phyloP scores from a whole-genome alignment of 2,888 invertebrate species.

The Andrena hattorfiana region DNA sequence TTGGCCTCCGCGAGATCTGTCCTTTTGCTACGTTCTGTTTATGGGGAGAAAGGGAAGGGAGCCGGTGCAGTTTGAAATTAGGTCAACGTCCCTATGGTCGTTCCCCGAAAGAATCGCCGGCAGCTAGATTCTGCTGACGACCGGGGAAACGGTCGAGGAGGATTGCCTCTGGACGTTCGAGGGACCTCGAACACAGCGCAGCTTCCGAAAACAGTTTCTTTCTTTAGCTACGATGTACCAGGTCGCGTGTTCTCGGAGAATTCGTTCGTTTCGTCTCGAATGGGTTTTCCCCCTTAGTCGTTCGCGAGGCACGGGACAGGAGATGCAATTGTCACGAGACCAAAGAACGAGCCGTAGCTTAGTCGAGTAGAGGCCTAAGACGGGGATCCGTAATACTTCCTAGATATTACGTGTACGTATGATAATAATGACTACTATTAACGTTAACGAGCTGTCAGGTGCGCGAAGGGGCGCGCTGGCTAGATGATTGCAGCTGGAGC shows the following conservation, averaged over 20 bases:
- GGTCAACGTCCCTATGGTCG: background rate
- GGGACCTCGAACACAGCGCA: background rate
- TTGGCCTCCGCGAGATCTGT: background rate
- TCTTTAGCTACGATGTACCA: background rate
- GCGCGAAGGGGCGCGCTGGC: constrained; percentile 28
- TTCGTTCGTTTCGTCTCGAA: background rate
- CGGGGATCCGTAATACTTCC: constrained; percentile 66
- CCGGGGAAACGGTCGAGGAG: background rate
- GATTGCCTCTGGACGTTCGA: background rate
- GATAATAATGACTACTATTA: constrained; percentile 64
- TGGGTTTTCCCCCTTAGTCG: background rate
- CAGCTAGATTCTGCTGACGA: constrained; percentile 10
- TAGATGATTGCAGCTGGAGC: constrained; percentile 20
- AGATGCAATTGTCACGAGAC: constrained; percentile 63
- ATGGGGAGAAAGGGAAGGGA: background rate
- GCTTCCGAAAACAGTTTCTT: constrained; percentile 2
- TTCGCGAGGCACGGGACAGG: constrained; percentile 19
- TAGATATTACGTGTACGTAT: constrained; percentile 74
- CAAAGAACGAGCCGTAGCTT: constrained; percentile 67
- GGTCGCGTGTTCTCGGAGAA: background rate
- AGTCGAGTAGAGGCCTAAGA: constrained; percentile 72
- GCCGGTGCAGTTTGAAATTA: constrained; percentile 6
- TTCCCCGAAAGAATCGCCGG: background rate
- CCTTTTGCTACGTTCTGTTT: background rate
- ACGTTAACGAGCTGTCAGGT: constrained; percentile 53